Conservation (phyloP, 2,113 vertebrate species). For the Toxotes jaculatrix region DNA sequence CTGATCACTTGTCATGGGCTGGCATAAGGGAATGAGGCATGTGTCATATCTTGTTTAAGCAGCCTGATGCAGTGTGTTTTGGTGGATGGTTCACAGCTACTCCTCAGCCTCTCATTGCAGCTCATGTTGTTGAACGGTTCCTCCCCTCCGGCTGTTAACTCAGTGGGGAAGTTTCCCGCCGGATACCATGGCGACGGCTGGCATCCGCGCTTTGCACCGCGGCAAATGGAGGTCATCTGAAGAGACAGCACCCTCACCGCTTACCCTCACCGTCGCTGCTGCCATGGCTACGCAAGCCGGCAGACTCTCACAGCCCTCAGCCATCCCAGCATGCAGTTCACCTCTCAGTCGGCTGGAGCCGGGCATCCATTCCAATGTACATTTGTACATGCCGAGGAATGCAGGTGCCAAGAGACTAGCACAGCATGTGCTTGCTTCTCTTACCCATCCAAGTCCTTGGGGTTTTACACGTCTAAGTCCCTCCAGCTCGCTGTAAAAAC, state of each 20-base stretch:
- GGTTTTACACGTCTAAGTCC: not conserved
- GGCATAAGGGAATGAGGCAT: conserved; percentile 70
- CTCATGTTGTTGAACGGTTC: conserved; percentile 56
- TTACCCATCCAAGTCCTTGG: conserved; percentile 29
- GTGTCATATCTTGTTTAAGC: conserved; percentile 77
- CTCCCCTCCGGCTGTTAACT: conserved; percentile 68
- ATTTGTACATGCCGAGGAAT: conserved; percentile 58
- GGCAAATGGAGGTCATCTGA: conserved; percentile 62
- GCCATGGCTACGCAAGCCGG: conserved; percentile 42
- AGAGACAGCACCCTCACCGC: conserved; percentile 50
- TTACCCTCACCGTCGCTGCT: conserved; percentile 11
- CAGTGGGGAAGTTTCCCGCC: conserved; percentile 48
- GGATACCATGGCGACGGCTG: conserved; percentile 53
- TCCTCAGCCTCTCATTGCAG: conserved; percentile 57
- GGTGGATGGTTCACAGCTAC: conserved; percentile 59
- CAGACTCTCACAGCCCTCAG: conserved; percentile 23
- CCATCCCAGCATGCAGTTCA: conserved; percentile 59
- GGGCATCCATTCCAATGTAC: conserved; percentile 24
- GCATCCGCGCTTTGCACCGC: conserved; percentile 36
- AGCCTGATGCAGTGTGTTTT: conserved; percentile 53
- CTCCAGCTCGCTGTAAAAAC: conserved; percentile 32
- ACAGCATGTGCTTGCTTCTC: conserved; percentile 43
- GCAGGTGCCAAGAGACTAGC: conserved; percentile 43
- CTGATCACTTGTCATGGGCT: conserved; percentile 67
- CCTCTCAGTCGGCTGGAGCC: conserved; percentile 41